A percentile compares a stretch with the other conserved stretches of the same genome.
Conservation (phyloP, 2,888 invertebrate genomes). For the Drosophila macrospina region DNA sequence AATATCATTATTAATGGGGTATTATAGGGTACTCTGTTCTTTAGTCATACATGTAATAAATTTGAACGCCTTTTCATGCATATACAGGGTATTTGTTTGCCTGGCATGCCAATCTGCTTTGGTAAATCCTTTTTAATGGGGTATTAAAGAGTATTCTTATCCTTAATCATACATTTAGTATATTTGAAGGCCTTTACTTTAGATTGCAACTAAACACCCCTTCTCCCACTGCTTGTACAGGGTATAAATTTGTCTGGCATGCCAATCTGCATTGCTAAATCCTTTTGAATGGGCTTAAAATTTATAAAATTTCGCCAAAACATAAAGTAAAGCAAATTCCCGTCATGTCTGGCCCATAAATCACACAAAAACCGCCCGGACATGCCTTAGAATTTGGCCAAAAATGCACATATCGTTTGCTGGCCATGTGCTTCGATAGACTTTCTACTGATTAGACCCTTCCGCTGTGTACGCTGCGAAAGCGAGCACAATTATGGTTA, state of each 20-base stretch:
- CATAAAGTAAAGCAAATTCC: slow-evolving; percentile 6
- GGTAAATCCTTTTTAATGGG: no score
- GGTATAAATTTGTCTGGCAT: slow-evolving; percentile 8
- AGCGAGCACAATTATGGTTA: slow-evolving; percentile 4
- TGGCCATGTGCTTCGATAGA: slow-evolving; percentile 21
- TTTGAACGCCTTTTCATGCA: no score
- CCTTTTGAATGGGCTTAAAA: slow-evolving; percentile 46
- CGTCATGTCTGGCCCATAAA: slow-evolving; percentile 46
- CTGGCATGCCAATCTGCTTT: no score
- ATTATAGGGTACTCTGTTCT: no score
- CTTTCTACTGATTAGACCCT: slow-evolving; percentile 27
- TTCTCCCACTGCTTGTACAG: background rate
- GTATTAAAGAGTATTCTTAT: no score
- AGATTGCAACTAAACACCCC: background rate
- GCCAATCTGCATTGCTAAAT: slow-evolving; percentile 36
- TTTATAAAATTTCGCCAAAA: slow-evolving; percentile 27
- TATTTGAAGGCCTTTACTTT: background rate
- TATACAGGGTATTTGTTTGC: no score
- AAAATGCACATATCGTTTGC: slow-evolving; percentile 28
- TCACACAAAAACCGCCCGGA: slow-evolving; percentile 34
- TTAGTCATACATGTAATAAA: no score
- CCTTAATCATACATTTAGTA: background rate
- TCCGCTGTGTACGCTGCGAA: background rate
- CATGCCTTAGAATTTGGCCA: slow-evolving; percentile 28
- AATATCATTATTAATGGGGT: no score